Evolutionary conservation across 2,888 invertebrate genomes (phyloP), one percentile per base, ranked within the genome.

Genomic region (Plutella xylostella): DNA sequence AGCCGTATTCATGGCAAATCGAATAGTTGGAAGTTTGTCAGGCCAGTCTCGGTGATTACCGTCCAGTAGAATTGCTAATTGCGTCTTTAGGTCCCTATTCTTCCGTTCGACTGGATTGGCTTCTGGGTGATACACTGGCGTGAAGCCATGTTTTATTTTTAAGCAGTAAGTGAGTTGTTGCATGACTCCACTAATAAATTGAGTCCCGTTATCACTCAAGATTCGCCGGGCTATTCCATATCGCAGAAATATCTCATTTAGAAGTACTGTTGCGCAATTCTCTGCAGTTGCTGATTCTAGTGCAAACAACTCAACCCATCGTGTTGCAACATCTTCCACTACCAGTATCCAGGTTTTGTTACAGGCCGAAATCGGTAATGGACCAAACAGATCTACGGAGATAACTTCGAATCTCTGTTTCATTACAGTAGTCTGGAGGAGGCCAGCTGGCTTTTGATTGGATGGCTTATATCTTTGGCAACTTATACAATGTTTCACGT

Each of bases 141-240:
- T 57, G n/a, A 56, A 53, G 0, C 30, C 25, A 30, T 66, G 63
- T 11, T 53, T 48, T 2, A 67, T 58, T 0, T 48, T 50, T 2
- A 68, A 39, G 34, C 55, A 56, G 25, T 52, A 55, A 2, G 51
- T 46, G 15, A 61, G 48, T 39, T 67, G 56, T 46, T 68, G 68
- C 63, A 65, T 66, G 0, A 61, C 48, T 2, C 42, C 53, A 15
- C 56, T 51, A 2, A 65, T 48, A 43, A 68, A 68, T 43, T 71
- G 65, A 2, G 50, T 43, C 0, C 65, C 69, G 47, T 69, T 69
- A 45, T 72, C 66, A 21, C 54, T 55, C 1, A 61, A 56, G 1
- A 69, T 44, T 41, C 55, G 45, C 0, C 63, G 20, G 1, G 65
- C 63, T 1, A 51, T 45, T 1, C 65, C 66, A 50, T 56, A 64